Evolutionary conservation across 2,888 invertebrate genomes (phyloP), one percentile per base, ranked within the genome.

Genomic region (Leptinotarsa peninsularis): DNA sequence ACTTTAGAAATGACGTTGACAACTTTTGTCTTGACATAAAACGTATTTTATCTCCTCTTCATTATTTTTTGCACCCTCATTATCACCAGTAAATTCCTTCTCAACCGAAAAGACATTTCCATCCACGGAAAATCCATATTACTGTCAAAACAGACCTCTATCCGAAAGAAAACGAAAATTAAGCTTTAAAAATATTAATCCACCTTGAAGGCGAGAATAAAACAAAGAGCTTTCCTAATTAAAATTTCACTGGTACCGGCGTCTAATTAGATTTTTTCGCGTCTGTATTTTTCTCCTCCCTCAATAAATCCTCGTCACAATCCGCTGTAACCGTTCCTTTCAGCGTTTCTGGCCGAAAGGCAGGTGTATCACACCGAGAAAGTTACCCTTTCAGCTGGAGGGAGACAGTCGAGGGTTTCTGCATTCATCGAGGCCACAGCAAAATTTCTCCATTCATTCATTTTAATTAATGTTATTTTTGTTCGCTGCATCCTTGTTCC

Each of bases 401-500:
- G 56, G 69, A 23, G 69, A 56, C 33, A n/a, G 43, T 33, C 27
- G 43, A 14, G 54, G 54, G 18, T 21, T n/a, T 18, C 52, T n/a
- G 67, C 13, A 33, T 54, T 18, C 33, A 66, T 17, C 43, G 49
- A 27, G 49, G 18, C 13, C 14, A 10, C 66, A 50, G 49, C 17
- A 18, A 17, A 33, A 27, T 54, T 56, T 27, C 69, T 69, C 54
- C 56, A 52, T 69, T 56, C 69, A 69, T 69, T 33, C 15, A 56
- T 69, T 54, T 69, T 69, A 69, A 69, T 69, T 33, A 69, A 68
- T 68, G 68, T 54, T 69, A 54, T 56, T 69, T 54, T 13, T 23
- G 50, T 50, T n/a, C 14, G 18, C 27, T 18, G 13, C 49, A 43
- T 43, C 43, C 43, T 43, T 43, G 43, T 43, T 43, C 13, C 43